Base-by-base conservation (phyloP, 2,113 vertebrate species). In the Scortum barcoo region DNA sequence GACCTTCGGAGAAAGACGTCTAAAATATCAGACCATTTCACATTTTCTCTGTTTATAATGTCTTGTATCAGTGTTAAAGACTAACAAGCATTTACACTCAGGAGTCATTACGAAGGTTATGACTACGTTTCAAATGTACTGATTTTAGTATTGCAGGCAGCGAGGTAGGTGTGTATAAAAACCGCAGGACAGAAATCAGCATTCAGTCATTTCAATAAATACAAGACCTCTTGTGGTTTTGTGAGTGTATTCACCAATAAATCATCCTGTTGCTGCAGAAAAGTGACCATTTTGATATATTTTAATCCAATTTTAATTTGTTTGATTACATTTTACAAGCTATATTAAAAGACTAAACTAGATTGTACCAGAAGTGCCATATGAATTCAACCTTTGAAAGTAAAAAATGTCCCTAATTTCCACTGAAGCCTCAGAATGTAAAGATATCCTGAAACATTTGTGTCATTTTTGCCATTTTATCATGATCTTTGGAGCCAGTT, bases 121-220 rank as follows among this genome's bases (percentile, higher is more conserved):
- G 7, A 76, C 65, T 76, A 57, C 65, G 51, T 79, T 77, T 81
- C 57, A 57, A 60, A 72, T 33, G 62, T 53, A 75, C 57, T 78
- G 60, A 80, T 28, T 70, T n/a, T n/a, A n/a, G 53, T 13, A 20
- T 72, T 76, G 56, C 65, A 58, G 58, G 69, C 62, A 9, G 58
- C 48, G 62, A 17, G 22, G 4, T 20, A 68, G 53, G 62, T 76
- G 33, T 79, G 14, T 3, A 14, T 72, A 50, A 76, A 76, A 72
- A 82, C 69, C 10, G 19, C 61, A 63, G 48, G 42, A 68, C 70
- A 33, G 70, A 75, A 79, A 84, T 73, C 30, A 67, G 24, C 28
- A 42, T 77, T 76, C 24, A 26, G 20, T 75, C 9, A 63, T 80
- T 85, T 54, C 50, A 60, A 63, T 76, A 20, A 56, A 81, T 48